A percentile compares a stretch with the other conserved stretches of the same genome.
phyloP scores from a whole-genome alignment of 2,113 vertebrate genomes.

The Oreocharis arfaki region DNA sequence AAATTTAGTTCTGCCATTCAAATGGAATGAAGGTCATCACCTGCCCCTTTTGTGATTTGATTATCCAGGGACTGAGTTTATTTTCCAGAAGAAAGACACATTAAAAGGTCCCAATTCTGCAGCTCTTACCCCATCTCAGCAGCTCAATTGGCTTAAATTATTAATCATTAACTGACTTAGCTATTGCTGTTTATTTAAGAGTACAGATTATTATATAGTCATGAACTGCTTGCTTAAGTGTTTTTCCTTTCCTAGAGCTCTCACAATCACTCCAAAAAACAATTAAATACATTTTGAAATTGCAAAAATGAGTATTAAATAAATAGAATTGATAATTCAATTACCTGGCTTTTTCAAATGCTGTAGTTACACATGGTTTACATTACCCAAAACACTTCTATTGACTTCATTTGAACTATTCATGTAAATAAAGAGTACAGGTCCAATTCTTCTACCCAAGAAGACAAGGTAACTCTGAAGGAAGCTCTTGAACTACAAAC shows the following conservation, averaged over 20 bases:
- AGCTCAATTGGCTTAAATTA: neutral
- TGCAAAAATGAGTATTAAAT: neutral
- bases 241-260: neutral
- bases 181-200: conserved; percentile 37
- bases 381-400: neutral
- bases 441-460: neutral
- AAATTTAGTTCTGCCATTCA: conserved; percentile 71
- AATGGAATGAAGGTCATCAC: conserved; percentile 66
- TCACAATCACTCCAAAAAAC: neutral
- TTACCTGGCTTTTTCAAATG: conserved; percentile 38
- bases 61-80: conserved; percentile 38
- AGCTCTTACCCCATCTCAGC: neutral
- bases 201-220: neutral
- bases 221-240: neutral
- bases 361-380: neutral
- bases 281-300: neutral
- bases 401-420: neutral
- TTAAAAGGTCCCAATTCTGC: neutral
- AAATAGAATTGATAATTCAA: conserved; percentile 40
- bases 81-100: conserved; percentile 6
- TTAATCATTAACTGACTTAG: conserved; percentile 38
- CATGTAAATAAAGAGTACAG: neutral
- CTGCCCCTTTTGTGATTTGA: conserved; percentile 49
- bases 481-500: neutral
- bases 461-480: neutral